Evolutionary conservation across 2,888 invertebrate genomes (phyloP), one percentile per base, ranked within the genome.

Genomic region (Metacarcinus magister): DNA sequence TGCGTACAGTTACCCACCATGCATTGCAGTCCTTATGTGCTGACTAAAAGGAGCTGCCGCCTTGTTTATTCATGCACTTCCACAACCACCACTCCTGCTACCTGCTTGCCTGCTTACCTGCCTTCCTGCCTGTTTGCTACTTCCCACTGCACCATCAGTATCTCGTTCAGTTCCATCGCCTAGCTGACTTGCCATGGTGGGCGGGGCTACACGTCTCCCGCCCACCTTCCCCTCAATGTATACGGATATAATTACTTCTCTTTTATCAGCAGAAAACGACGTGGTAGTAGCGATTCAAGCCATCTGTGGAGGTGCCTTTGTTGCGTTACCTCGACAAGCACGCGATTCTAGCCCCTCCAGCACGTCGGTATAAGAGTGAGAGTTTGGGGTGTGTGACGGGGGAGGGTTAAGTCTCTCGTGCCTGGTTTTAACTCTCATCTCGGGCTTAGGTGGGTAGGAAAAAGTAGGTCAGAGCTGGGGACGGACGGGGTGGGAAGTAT

Each of bases 391-490:
- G 46, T 46, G 89, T 39, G 23, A 54, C 46, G 28, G 39, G 4
- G 82, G 94, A 16, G 48, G 94, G 94, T 94, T 94, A 39, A 28
- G 89, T 94, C 94, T 48, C 48, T 82, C 8, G 54, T 82, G 48
- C 19, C 67, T 82, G 32, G 94, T 82, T 94, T 94, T 94, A 44
- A 94, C 94, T 94, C 94, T 94, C 94, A 94, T 94, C 89, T 94
- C 46, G 94, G 48, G 94, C 94, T 94, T 75, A 87, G 94, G 94
- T 94, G 89, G 87, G 87, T 43, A 94, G 94, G 94, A 89, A 94
- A 93, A 94, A 94, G 94, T 94, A 89, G 94, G 94, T 94, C 94
- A 94, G 10, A n/a, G 48, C 19, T 19, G 92, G 28, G 8, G 92
- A 32, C 23, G 48, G 28, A 54, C 0, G 23, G 7, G 54, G 10